phyloP scores from a whole-genome alignment of 2,113 vertebrate genomes.

The Pelusios castaneus region DNA sequence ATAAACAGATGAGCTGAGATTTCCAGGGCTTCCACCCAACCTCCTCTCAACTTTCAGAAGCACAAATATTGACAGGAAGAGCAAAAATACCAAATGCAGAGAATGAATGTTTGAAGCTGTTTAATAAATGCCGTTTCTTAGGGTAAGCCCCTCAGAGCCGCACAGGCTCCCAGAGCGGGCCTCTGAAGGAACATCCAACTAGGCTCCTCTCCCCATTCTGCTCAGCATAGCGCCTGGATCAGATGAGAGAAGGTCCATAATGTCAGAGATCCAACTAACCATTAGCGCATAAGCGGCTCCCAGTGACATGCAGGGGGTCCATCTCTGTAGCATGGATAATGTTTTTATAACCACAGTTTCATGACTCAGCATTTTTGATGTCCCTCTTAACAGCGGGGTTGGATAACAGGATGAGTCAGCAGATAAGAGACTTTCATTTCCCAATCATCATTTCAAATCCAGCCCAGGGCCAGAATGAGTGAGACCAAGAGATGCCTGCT shows the following conservation, averaged over 20 bases:
- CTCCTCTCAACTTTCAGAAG: conserved; percentile 23
- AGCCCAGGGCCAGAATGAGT: background rate
- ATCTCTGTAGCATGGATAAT: background rate
- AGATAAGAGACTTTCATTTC: background rate
- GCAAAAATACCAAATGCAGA: background rate
- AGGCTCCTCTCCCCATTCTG: background rate
- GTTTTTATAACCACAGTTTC: background rate
- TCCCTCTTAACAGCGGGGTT: background rate
- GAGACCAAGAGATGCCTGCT: background rate
- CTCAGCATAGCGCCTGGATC: fast-evolving
- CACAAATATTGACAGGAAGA: conserved; percentile 68
- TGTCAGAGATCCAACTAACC: background rate
- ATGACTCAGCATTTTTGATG: background rate
- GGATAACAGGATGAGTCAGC: background rate
- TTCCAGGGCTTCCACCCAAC: conserved; percentile 47
- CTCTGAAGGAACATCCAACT: background rate
- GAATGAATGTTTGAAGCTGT: background rate
- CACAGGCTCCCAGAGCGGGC: fast-evolving
- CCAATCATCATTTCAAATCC: background rate
- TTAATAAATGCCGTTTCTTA: background rate
- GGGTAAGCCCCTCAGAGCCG: background rate
- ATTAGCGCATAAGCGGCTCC: background rate
- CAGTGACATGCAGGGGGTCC: background rate
- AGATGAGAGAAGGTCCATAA: background rate
- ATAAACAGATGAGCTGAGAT: conserved; percentile 63